Evolutionary conservation across 2,113 vertebrate species (phyloP), one percentile per base, ranked within the genome.

Genomic region (Pterocles gutturalis): DNA sequence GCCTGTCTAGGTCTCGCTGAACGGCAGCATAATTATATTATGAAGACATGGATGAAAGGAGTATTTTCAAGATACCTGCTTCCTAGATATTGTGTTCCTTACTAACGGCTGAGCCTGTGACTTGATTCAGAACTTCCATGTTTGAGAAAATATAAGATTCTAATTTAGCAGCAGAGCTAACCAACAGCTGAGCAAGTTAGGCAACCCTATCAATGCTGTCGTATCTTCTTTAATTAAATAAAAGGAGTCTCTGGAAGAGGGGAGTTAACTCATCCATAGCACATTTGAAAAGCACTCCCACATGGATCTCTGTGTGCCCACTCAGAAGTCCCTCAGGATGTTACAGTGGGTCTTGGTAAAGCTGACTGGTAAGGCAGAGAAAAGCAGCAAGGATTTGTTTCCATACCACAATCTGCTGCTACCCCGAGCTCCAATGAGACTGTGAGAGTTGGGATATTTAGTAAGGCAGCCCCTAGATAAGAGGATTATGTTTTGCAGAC

Each of bases 171-270:
- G 13, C 31, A 73, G 29, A 92, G 31, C 12, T 49, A 73, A 83
- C 14, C 38, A 38, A 28, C 2, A 48, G 1, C 29, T 34, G 16
- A 73, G 9, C 10, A 4, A 13, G 28, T 38, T 21, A 65, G 33
- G 16, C 5, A 72, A 20, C 8, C 2, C 9, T 46, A 5, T 11
- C 0, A 1, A 31, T 33, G 18, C 10, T 5, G 65, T 87, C 0
- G 0, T 33, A 29, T 54, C 34, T 33, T 45, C 19, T 75, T 81
- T 11, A 60, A 36, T 81, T 61, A 45, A 29, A 75, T 34, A 0
- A 0, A 69, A 65, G 11, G 5, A 6, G 5, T 60, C 17, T 64
- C 7, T 57, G 73, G n/a, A 75, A 83, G 17, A 73, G 29, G 6
- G 5, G 24, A 61, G 13, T 61, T 55, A 33, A 24, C 24, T 70